Conservation (phyloP, 2,113 vertebrate species). For the Circaetus cinerascens region DNA sequence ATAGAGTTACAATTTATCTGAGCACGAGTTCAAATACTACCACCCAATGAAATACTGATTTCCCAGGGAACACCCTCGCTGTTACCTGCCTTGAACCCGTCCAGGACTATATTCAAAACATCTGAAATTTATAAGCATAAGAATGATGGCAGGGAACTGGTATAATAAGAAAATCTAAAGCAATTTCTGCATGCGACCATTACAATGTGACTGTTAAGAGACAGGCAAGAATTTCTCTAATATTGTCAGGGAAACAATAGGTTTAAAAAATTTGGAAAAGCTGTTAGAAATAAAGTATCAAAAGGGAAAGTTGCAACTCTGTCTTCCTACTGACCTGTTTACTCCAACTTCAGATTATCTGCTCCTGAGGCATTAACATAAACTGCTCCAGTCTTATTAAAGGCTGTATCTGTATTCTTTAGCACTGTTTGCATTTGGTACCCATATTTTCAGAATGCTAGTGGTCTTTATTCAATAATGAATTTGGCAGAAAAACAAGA, state of each 20-base stretch:
- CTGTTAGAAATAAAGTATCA: neutral
- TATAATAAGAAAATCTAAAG: neutral
- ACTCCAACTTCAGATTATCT: conserved; percentile 12
- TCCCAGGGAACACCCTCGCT: neutral
- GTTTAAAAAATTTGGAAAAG: neutral
- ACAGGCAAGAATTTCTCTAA: neutral
- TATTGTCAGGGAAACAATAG: neutral
- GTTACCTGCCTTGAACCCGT: neutral
- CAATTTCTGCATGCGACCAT: neutral
- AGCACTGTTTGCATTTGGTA: neutral
- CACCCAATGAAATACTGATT: neutral
- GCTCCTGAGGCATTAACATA: conserved; percentile 1
- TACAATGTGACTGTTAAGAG: neutral
- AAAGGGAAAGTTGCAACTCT: neutral
- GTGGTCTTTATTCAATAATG: neutral
- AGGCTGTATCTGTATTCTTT: neutral
- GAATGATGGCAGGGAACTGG: neutral
- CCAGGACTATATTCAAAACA: neutral
- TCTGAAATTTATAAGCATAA: neutral
- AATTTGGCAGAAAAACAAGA: conserved; percentile 49
- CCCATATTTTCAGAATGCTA: conserved; percentile 16
- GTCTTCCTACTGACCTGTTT: neutral
- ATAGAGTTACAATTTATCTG: neutral
- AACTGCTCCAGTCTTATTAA: neutral
- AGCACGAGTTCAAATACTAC: neutral